Percentiles rank a stretch among this genome's conserved stretches.
Evolutionary conservation across 2,797 vertebrate genomes (phyloP).

Genomic region (Lepilemur ruficaudatus): DNA sequence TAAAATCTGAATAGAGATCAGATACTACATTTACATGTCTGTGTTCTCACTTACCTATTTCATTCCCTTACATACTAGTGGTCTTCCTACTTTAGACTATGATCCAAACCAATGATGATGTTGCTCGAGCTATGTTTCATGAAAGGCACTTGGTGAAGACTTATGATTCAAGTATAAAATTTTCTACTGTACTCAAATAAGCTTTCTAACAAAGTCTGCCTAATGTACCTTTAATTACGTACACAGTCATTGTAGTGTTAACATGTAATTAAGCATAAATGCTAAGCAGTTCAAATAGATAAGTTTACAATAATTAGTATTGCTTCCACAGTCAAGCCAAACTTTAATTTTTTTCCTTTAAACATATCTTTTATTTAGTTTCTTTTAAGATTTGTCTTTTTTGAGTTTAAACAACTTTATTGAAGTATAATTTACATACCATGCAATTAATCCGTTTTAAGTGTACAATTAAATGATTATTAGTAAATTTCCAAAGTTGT

Average conservation of each 20-base stretch:
- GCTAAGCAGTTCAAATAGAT: conserved; percentile 23
- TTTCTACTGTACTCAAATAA: conserved; percentile 48
- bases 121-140: not conserved
- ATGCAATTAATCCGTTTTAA: too few species aligned
- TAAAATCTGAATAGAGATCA: not conserved
- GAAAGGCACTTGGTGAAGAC: not conserved
- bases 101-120: not conserved
- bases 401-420: too few species aligned
- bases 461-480: too few species aligned
- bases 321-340: not conserved
- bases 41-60: not conserved
- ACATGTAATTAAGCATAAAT: conserved; percentile 53
- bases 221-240: conserved; percentile 51
- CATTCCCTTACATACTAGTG: not conserved
- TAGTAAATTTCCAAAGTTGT: too few species aligned
- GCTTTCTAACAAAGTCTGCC: conserved; percentile 56
- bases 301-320: conserved; percentile 50
- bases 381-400: too few species aligned
- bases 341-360: conserved; percentile 8
- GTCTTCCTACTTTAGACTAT: not conserved
- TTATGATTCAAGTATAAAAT: conserved; percentile 18
- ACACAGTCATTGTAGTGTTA: conserved; percentile 22
- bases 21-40: not conserved
- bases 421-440: too few species aligned
- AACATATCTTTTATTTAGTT: too few species aligned